Conservation (phyloP, 2,888 invertebrate genomes). For the Folsomia manolachei region DNA sequence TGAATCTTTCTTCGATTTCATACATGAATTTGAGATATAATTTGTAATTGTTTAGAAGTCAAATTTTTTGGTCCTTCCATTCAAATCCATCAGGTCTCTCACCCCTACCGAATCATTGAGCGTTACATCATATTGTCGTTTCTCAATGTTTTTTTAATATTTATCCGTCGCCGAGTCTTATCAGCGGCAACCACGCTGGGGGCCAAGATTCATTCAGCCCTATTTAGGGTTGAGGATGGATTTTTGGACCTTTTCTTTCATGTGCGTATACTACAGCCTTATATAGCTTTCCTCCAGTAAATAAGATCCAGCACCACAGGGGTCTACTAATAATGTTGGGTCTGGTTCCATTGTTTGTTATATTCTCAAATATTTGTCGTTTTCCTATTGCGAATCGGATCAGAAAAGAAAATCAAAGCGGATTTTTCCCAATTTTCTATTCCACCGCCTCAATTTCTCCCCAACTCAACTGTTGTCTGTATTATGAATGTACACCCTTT, state of each 20-base stretch:
- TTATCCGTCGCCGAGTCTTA: constrained; percentile 4
- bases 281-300: neutral
- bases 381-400: neutral
- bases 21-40: neutral
- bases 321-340: constrained; percentile 14
- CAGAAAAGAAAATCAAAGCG: constrained; percentile 7
- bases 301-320: constrained; percentile 10
- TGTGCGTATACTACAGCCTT: too few species aligned
- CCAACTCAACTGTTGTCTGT: neutral
- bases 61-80: neutral
- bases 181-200: constrained; percentile 10
- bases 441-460: neutral
- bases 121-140: neutral
- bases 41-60: neutral
- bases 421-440: constrained; percentile 2
- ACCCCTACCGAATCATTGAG: neutral
- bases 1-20: too few species aligned
- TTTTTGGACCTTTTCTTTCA: too few species aligned
- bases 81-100: neutral
- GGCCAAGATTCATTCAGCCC: too few species aligned
- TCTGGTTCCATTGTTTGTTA: constrained; percentile 10
- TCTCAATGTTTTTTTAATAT: constrained; percentile 2
- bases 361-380: constrained; percentile 15
- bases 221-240: neutral
- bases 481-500: neutral